Percentiles rank a stretch among this genome's conserved stretches.
phyloP scores from a whole-genome alignment of 1,140 invertebrate genomes.

The Ceratosolen fusciceps region DNA sequence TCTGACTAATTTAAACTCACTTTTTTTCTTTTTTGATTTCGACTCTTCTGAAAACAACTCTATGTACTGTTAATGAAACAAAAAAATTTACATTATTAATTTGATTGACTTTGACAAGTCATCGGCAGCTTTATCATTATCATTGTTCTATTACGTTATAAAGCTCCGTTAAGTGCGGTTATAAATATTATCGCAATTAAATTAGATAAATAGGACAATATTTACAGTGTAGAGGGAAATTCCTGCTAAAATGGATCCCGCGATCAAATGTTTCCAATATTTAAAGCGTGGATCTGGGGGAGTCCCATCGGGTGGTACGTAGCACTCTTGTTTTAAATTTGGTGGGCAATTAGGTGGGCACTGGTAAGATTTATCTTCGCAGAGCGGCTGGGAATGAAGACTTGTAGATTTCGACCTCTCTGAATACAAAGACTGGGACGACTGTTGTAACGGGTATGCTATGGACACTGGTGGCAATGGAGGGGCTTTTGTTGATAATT shows the following conservation, averaged over 20 bases:
- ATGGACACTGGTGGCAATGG: constrained; percentile 33
- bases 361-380: constrained; percentile 52
- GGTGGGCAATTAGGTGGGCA: constrained; percentile 56
- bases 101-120: too few species aligned
- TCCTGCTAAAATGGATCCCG: constrained; percentile 60
- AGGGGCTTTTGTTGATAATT: constrained; percentile 43
- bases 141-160: too few species aligned
- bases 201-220: too few species aligned
- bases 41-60: constrained; percentile 33
- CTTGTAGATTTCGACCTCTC: constrained; percentile 42
- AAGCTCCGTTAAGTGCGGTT: too few species aligned
- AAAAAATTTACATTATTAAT: constrained; percentile 19
- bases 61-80: constrained; percentile 22
- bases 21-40: constrained; percentile 51
- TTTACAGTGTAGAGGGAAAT: constrained; percentile 58
- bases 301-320: too few species aligned
- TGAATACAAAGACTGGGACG: constrained; percentile 10
- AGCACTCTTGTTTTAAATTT: too few species aligned
- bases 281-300: constrained; percentile 50
- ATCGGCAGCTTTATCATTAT: too few species aligned
- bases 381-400: constrained; percentile 45
- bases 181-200: too few species aligned
- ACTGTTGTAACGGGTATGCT: constrained; percentile 6
- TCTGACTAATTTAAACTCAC: too few species aligned
- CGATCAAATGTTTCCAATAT: constrained; percentile 62